These are phyloP conservation scores for Aphelenchoides fujianensis DNA, from an alignment of 1,140 invertebrate genomes.

Conservation along the genomic window DNA sequence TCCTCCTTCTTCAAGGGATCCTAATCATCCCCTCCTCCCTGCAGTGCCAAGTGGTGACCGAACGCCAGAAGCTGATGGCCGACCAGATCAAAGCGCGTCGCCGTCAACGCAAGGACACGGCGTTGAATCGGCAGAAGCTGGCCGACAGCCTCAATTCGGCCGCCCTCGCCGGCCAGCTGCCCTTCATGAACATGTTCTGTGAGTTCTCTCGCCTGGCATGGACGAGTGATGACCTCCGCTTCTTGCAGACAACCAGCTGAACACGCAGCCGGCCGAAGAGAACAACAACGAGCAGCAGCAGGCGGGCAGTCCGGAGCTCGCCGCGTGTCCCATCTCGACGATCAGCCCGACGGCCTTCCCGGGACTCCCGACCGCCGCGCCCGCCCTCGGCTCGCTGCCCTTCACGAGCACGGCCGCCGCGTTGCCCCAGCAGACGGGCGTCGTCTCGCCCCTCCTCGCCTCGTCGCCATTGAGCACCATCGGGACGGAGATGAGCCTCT, in stretches of 20 bases:
- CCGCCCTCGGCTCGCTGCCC: neutral
- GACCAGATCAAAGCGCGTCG: slow-evolving; percentile 60
- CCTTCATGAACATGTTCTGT: slow-evolving; percentile 26
- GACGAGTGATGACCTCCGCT: neutral
- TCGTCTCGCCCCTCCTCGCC: neutral
- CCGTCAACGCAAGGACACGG: slow-evolving; percentile 53
- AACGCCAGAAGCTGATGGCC: slow-evolving; percentile 58
- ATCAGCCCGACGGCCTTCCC: neutral
- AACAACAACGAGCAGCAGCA: neutral
- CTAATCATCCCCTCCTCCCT: slow-evolving; percentile 29
- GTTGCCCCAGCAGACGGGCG: neutral
- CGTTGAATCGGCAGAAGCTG: slow-evolving; percentile 36
- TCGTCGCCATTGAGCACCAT: slow-evolving; percentile 1
- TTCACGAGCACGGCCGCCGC: too few relatives aligned
- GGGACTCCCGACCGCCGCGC: neutral
- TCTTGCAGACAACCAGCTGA: slow-evolving; percentile 9
- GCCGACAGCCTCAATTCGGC: neutral
- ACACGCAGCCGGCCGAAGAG: neutral
- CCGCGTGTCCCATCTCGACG: neutral
- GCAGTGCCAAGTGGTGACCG: slow-evolving; percentile 59
- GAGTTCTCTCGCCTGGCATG: slow-evolving; percentile 6
- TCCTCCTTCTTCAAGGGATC: slow-evolving; percentile 16
- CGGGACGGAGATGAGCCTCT: neutral
- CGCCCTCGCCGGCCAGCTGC: neutral
- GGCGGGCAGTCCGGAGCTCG: too few relatives aligned